Evolutionary conservation across 2,113 vertebrate genomes (phyloP).

Genomic region (Aphyosemion australe): DNA sequence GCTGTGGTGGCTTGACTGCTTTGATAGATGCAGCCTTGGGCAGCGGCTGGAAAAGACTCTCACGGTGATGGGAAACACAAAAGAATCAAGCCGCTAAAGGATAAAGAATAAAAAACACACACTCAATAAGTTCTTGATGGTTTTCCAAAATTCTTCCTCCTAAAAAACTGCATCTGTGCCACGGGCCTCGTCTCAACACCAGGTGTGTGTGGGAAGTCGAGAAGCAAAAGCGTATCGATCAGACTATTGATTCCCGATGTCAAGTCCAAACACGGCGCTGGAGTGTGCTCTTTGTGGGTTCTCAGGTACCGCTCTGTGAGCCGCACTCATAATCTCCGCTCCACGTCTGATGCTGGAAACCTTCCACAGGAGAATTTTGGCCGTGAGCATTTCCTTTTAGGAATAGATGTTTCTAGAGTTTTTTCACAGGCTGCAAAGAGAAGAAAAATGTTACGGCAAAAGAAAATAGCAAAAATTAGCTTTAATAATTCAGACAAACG

Average conservation of each 20-base stretch:
- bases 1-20: constrained; percentile 63
- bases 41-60: constrained; percentile 24
- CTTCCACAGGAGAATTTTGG: too few species aligned
- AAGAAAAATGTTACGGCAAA: constrained; percentile 1
- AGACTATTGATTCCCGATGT: constrained; percentile 50
- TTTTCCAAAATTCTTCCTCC: not conserved
- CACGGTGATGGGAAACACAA: not conserved
- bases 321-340: too few species aligned
- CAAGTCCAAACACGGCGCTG: constrained; percentile 36
- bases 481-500: not conserved
- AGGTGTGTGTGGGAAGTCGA: constrained; percentile 41
- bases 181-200: constrained; percentile 30
- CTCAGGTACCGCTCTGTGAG: not conserved
- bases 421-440: not conserved
- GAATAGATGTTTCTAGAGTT: not conserved
- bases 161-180: constrained; percentile 50
- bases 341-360: constrained; percentile 1
- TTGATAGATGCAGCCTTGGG: constrained; percentile 66
- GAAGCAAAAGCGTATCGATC: constrained; percentile 45
- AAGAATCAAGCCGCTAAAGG: constrained; percentile 15
- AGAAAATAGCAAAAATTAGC: not conserved
- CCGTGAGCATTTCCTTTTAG: not conserved
- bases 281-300: constrained; percentile 26
- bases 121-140: too few species aligned
- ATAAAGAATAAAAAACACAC: not conserved